Evolutionary conservation across 2,888 invertebrate species (phyloP).

Genomic region (Nebria brevicollis): DNA sequence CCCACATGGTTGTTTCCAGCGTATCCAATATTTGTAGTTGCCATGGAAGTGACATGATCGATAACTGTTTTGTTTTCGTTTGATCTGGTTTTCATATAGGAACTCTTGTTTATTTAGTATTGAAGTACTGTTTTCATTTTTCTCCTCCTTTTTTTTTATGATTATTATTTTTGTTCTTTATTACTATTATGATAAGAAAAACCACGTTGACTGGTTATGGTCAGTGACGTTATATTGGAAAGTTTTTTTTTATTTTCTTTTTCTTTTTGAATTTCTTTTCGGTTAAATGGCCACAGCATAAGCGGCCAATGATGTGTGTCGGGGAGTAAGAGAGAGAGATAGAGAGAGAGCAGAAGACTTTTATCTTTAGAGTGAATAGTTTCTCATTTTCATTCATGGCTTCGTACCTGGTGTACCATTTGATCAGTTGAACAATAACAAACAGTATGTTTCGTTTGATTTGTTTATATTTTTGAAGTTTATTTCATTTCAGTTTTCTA

Average conservation of each 20-base stretch:
- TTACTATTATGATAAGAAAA: slow-evolving; percentile 5
- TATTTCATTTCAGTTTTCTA: background rate
- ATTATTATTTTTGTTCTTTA: background rate
- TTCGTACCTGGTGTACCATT: background rate
- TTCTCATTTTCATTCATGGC: slow-evolving; percentile 38
- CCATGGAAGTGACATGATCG: slow-evolving; percentile 21
- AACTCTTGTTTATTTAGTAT: slow-evolving; percentile 34
- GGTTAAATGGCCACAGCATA: slow-evolving; percentile 64
- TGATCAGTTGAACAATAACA: slow-evolving; percentile 17
- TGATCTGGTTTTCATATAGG: background rate
- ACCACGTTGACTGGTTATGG: slow-evolving; percentile 23
- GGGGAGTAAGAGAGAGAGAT: slow-evolving; percentile 58
- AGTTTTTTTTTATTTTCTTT: slow-evolving; percentile 49
- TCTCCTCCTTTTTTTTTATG: background rate
- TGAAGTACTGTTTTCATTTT: slow-evolving; percentile 38
- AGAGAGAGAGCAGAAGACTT: slow-evolving; percentile 70
- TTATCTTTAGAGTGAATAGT: slow-evolving; percentile 44
- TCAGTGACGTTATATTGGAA: slow-evolving; percentile 27
- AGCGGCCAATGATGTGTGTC: slow-evolving; percentile 68
- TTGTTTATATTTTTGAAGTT: background rate
- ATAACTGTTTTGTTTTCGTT: slow-evolving; percentile 9
- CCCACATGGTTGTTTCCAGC: background rate
- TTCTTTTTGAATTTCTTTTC: slow-evolving; percentile 8
- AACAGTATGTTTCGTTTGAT: background rate
- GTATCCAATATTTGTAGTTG: slow-evolving; percentile 10